These are phyloP conservation scores for Eristalinus sepulchralis DNA, from an alignment of 2,888 invertebrate genomes.

Conservation along the genomic window DNA sequence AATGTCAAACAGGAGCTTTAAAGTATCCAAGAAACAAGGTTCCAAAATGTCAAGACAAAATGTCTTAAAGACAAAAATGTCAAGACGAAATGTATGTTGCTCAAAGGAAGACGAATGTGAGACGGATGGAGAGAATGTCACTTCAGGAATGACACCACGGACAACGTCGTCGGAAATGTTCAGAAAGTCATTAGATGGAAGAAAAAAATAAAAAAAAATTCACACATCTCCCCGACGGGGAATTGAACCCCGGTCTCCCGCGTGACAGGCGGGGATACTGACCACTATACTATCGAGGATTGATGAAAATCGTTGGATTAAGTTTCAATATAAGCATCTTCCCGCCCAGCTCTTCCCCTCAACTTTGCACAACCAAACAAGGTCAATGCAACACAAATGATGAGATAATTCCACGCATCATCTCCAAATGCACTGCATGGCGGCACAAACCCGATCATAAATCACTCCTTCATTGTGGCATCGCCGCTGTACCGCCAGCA, in stretches of 20 bases:
- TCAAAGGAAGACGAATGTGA: no score
- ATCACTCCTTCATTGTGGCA: constrained; percentile 52
- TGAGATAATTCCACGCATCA: constrained; percentile 9
- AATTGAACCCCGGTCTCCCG: constrained; percentile 72
- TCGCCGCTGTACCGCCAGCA: neutral
- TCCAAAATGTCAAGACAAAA: no score
- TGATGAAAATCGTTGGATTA: neutral
- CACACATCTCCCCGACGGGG: constrained; percentile 61
- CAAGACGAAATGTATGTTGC: no score
- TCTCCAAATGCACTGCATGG: constrained; percentile 53
- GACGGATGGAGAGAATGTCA: no score
- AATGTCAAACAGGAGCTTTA: no score
- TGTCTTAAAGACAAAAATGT: no score
- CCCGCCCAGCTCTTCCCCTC: neutral
- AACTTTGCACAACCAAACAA: neutral
- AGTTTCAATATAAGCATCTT: neutral
- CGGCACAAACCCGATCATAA: constrained; percentile 24
- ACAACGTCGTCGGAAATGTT: no score
- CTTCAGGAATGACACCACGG: no score
- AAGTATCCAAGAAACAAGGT: no score
- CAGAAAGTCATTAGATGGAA: no score
- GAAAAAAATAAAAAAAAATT: constrained; percentile 23
- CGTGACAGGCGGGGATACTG: constrained; percentile 71
- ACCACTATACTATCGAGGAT: constrained; percentile 71
- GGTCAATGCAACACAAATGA: constrained; percentile 23